Conservation (phyloP, 2,797 vertebrate species). For the Poeciliopsis gracilis region DNA sequence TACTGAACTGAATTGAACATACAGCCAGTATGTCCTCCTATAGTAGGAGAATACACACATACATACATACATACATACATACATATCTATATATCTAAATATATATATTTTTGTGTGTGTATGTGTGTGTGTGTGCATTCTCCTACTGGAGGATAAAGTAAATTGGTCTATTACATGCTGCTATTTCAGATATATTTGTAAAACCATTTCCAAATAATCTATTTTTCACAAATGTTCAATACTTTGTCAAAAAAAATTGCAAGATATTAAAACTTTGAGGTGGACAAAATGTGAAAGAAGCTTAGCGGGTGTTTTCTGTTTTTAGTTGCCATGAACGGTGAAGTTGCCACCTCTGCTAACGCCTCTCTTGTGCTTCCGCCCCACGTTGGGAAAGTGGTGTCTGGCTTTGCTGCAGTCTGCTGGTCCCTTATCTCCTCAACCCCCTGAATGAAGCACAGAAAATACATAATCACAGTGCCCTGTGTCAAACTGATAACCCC, state of each 20-base stretch:
- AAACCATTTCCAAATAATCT: not conserved
- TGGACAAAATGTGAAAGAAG: not conserved
- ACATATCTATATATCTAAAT: too few relatives aligned
- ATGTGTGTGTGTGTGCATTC: not conserved
- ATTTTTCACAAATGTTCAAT: not conserved
- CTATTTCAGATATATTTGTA: not conserved
- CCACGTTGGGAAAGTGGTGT: conserved; percentile 50
- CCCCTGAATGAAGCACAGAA: conserved; percentile 63
- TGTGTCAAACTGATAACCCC: conserved; percentile 78
- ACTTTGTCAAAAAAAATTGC: not conserved
- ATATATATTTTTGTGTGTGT: too few relatives aligned
- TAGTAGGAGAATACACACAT: too few relatives aligned
- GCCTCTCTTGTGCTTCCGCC: conserved; percentile 25
- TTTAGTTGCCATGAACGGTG: not conserved
- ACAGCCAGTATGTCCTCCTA: not conserved
- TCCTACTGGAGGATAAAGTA: not conserved
- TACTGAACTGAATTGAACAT: not conserved
- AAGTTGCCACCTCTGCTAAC: conserved; percentile 36
- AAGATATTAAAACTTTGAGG: not conserved
- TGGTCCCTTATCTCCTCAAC: conserved; percentile 60
- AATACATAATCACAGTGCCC: conserved; percentile 75
- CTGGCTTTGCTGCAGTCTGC: conserved; percentile 61
- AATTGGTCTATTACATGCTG: too few relatives aligned
- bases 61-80: rapidly evolving
- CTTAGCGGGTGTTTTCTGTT: not conserved